Percentiles rank a stretch among this genome's conserved stretches.
phyloP scores from a whole-genome alignment of 2,113 vertebrate species.

The Macrotis lagotis region DNA sequence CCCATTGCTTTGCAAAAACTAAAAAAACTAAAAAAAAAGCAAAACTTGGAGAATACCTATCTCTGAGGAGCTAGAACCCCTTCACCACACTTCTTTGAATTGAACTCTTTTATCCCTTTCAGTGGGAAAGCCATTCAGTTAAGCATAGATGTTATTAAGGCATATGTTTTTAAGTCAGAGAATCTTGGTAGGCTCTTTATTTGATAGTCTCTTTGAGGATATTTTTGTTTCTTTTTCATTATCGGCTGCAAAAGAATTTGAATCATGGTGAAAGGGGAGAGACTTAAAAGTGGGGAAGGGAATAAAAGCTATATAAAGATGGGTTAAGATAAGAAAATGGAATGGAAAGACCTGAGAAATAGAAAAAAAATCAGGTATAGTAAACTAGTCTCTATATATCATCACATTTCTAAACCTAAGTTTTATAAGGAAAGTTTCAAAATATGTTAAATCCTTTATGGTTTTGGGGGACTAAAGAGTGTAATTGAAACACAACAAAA shows the following conservation, averaged over 20 bases:
- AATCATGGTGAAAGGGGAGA: not conserved
- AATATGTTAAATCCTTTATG: not conserved
- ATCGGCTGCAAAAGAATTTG: not conserved
- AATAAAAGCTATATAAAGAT: too few species aligned
- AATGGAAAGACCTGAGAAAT: not conserved
- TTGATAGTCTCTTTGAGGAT: not conserved
- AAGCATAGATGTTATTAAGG: not conserved
- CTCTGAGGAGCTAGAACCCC: not conserved
- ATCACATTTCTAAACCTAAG: fast-evolving
- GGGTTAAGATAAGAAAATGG: not conserved
- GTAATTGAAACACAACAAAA: not conserved
- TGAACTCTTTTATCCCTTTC: not conserved
- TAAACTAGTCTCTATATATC: not conserved
- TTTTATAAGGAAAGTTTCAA: not conserved
- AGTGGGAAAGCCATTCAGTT: not conserved
- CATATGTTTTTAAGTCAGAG: not conserved
- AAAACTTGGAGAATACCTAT: not conserved
- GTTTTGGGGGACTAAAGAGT: not conserved
- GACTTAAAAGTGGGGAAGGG: not conserved
- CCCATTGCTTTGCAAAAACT: too few species aligned
- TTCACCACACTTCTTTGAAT: not conserved
- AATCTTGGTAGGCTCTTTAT: not conserved
- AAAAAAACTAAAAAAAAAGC: too few species aligned
- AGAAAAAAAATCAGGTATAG: not conserved
- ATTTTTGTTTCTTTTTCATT: not conserved